Conservation (phyloP, 2,888 invertebrate genomes). For the Didymodactylos carnosus region DNA sequence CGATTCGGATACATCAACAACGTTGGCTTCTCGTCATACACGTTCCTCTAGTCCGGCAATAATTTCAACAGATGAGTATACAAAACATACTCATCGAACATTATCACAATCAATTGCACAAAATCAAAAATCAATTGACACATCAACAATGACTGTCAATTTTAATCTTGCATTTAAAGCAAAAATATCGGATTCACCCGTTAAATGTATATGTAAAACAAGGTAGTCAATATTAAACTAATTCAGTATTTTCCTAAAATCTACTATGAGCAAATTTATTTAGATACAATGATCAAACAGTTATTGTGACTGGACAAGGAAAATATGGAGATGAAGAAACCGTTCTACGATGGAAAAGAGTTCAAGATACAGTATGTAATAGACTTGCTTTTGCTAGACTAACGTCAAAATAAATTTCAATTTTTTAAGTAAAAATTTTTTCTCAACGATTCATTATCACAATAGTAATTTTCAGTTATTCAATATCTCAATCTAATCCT, state of each 20-base stretch:
- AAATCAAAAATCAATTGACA: background rate
- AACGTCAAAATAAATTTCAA: too few species aligned
- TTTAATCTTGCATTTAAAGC: background rate
- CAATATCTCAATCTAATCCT: too few species aligned
- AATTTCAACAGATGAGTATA: background rate
- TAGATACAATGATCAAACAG: conserved; percentile 26
- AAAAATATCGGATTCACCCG: background rate
- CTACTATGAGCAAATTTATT: background rate
- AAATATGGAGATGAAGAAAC: conserved; percentile 38
- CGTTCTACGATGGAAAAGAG: conserved; percentile 37
- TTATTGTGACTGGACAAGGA: conserved; percentile 37
- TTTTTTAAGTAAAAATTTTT: too few species aligned
- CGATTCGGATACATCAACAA: background rate
- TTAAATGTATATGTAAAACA: background rate
- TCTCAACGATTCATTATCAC: too few species aligned
- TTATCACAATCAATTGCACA: background rate
- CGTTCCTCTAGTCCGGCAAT: background rate
- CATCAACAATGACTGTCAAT: background rate
- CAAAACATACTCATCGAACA: background rate
- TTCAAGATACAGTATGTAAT: conserved; percentile 32
- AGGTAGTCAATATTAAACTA: too few species aligned
- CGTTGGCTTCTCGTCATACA: background rate
- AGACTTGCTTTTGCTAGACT: too few species aligned
- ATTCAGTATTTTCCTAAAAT: too few species aligned
- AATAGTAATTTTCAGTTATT: too few species aligned